A percentile compares a stretch with the other conserved stretches of the same genome.
Evolutionary conservation across 2,113 vertebrate genomes (phyloP).

Genomic region (Aspiorhynchus laticeps): DNA sequence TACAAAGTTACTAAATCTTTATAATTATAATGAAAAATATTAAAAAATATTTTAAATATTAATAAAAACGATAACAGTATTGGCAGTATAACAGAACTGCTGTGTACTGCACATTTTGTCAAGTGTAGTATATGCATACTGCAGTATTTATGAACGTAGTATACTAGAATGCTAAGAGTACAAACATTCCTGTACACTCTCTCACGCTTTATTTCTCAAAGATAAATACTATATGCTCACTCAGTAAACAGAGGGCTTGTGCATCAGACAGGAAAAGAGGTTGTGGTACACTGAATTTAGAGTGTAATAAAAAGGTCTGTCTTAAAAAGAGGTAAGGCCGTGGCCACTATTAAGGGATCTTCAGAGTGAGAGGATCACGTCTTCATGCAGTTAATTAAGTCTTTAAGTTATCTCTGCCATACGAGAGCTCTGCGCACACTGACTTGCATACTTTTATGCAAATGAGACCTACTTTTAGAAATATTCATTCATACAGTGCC

Average conservation of each 20-base stretch:
- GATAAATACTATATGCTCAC: background rate
- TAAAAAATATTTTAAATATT: too few relatives aligned
- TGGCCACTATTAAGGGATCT: background rate
- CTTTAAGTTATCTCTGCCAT: constrained; percentile 37
- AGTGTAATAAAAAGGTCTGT: background rate
- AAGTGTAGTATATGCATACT: background rate
- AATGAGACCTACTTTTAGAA: constrained; percentile 54
- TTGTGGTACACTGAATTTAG: background rate
- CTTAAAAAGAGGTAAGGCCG: background rate
- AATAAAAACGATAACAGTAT: too few relatives aligned
- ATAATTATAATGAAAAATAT: background rate
- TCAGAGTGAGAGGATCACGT: constrained; percentile 22
- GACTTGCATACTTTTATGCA: constrained; percentile 41
- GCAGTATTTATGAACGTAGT: background rate
- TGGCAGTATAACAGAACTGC: background rate
- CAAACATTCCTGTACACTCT: background rate
- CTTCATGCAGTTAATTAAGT: constrained; percentile 43
- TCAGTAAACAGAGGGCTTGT: background rate
- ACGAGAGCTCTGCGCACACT: constrained; percentile 15
- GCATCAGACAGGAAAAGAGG: background rate
- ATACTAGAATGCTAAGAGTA: background rate
- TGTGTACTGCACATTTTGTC: background rate
- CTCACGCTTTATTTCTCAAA: background rate
- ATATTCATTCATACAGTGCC: constrained; percentile 48
- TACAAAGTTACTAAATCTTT: background rate